A percentile compares a stretch with the other conserved stretches of the same genome.
phyloP scores from a whole-genome alignment of 1,140 invertebrate species.

The Tetramorium alpestre region DNA sequence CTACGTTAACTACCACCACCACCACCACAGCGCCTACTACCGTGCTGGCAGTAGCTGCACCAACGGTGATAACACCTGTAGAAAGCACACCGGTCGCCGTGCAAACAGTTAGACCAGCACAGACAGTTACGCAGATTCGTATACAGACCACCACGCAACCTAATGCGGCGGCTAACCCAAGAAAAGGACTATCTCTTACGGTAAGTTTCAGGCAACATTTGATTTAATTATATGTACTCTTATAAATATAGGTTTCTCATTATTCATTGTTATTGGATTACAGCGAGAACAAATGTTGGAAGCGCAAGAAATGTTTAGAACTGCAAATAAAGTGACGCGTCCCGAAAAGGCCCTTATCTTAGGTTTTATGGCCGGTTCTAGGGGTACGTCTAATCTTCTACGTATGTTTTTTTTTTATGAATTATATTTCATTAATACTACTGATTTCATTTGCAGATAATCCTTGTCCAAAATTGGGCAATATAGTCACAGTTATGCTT shows the following conservation, averaged over 20 bases:
- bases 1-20: slow-evolving; percentile 71
- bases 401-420: slow-evolving; percentile 10
- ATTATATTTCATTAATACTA: neutral
- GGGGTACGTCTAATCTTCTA: slow-evolving; percentile 87
- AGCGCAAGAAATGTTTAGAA: slow-evolving; percentile 98
- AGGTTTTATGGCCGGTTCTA: slow-evolving; percentile 98
- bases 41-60: slow-evolving; percentile 73
- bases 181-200: slow-evolving; percentile 92
- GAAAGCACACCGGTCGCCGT: slow-evolving; percentile 80
- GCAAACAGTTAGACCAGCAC: slow-evolving; percentile 84
- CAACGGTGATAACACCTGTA: slow-evolving; percentile 78
- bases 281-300: slow-evolving; percentile 98
- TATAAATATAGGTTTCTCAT: slow-evolving; percentile 6
- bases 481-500: slow-evolving; percentile 96
- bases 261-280: slow-evolving; percentile 76
- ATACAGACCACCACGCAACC: slow-evolving; percentile 86
- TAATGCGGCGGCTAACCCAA: slow-evolving; percentile 86
- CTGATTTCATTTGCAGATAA: slow-evolving; percentile 90
- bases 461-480: slow-evolving; percentile 96
- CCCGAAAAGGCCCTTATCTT: slow-evolving; percentile 98
- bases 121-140: slow-evolving; percentile 87
- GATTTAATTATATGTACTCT: slow-evolving; percentile 36
- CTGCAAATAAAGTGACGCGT: slow-evolving; percentile 97
- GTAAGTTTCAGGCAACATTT: slow-evolving; percentile 84
- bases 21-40: slow-evolving; percentile 76